Evolutionary conservation across 2,113 vertebrate species (phyloP), one percentile per base, ranked within the genome.

Genomic region (Ammodytes dubius): DNA sequence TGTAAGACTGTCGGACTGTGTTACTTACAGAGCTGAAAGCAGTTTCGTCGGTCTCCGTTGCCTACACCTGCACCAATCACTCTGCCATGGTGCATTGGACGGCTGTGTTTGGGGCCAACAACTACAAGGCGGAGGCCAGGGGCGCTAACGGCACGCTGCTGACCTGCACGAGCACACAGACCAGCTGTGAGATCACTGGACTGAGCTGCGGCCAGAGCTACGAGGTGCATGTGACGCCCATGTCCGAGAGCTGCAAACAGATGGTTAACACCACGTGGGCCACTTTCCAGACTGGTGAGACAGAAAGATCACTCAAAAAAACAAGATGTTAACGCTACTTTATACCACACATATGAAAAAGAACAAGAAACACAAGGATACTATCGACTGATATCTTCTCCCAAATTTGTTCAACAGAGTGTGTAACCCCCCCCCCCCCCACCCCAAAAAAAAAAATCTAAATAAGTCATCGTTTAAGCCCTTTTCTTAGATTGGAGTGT

Each of bases 211-310:
- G 88, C 4, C 87, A 82, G 65, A 72, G 3, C 12, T 95, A 93
- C 35, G 3, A 2, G 10, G 92, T 93, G 11, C 17, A 85, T 0
- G 94, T 95, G 4, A 93, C 19, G 0, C 82, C 93, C 13, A 61
- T 94, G 0, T 84, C 94, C 0, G 72, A 64, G 13, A 92, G 58
- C 91, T 96, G 95, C 57, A 83, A 88, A 79, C 92, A 90, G 78
- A 56, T 6, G 0, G 2, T 82, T 19, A 93, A 84, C 68, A 2
- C 47, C 76, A 87, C 83, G 7, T 76, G 69, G 4, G 2, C 84
- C 58, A 47, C 67, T 7, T 91, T 94, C 46, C 39, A 80, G 6
- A 89, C 90, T 0, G 92, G 93, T 94, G 70, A 93, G 93, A 76
- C 37, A 40, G 1, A 42, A 56, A 39, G 39, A 45, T 56, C 50